These are phyloP conservation scores for Eumacrocentrus americanus DNA, from an alignment of 2,888 invertebrate genomes.

Conservation along the genomic window DNA sequence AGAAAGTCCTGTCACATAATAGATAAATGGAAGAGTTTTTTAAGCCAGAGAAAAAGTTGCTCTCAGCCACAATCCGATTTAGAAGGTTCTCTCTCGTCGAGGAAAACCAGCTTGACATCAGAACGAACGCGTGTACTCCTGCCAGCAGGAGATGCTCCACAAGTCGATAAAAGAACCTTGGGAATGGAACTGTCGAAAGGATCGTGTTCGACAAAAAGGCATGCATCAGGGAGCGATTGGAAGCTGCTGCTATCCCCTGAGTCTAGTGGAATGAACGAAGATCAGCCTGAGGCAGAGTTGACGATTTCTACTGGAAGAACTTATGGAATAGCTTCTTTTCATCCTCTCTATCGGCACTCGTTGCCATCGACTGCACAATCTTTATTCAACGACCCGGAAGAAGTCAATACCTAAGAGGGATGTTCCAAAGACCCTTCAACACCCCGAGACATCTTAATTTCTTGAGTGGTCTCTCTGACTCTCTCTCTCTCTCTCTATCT, in stretches of 20 bases:
- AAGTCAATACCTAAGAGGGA: neutral
- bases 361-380: neutral
- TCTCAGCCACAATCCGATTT: neutral
- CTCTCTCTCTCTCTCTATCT: no score
- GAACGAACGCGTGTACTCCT: neutral
- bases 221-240: neutral
- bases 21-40: constrained; percentile 12
- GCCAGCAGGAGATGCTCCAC: neutral
- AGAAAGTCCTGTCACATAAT: neutral
- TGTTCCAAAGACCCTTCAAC: neutral
- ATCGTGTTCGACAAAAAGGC: neutral
- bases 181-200: neutral
- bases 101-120: neutral
- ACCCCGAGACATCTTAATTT: no score
- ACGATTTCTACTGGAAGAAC: neutral
- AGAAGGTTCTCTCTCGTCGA: neutral
- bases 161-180: neutral
- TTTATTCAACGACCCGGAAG: neutral
- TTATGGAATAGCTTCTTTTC: neutral
- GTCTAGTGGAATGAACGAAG: neutral
- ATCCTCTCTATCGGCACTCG: neutral
- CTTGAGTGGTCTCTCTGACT: no score
- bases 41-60: neutral
- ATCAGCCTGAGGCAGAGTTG: neutral
- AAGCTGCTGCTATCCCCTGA: neutral